phyloP scores from a whole-genome alignment of 2,888 invertebrate species.

The Chloromyia formosa region DNA sequence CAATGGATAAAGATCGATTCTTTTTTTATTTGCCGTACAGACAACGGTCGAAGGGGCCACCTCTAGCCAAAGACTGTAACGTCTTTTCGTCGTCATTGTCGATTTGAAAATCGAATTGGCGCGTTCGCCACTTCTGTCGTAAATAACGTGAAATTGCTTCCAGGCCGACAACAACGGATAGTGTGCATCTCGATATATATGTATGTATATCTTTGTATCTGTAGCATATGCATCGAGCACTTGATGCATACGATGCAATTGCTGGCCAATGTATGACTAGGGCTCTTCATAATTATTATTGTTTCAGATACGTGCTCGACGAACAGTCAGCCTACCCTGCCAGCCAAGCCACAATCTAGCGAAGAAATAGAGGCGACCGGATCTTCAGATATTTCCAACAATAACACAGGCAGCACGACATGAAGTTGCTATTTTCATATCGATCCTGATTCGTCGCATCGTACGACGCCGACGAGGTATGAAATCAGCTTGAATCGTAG shows the following conservation, averaged over 20 bases:
- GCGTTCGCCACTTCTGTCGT: constrained; percentile 1
- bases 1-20: background rate
- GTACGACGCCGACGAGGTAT: background rate
- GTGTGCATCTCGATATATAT: background rate
- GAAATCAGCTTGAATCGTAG: no score
- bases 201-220: background rate
- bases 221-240: background rate
- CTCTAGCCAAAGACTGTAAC: no score
- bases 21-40: no score
- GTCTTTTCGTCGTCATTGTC: no score
- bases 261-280: no score
- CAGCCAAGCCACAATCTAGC: background rate
- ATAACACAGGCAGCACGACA: constrained; percentile 2
- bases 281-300: constrained; percentile 29
- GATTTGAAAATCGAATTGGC: constrained; percentile 14
- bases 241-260: background rate
- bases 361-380: constrained; percentile 1
- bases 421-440: background rate
- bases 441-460: background rate
- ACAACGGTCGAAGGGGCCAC: no score
- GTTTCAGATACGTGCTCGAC: constrained; percentile 20
- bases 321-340: no score
- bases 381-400: background rate
- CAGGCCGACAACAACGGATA: constrained; percentile 33
- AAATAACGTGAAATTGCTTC: constrained; percentile 42